phyloP scores from a whole-genome alignment of 2,888 invertebrate species.

The Drosophila silvestris region DNA sequence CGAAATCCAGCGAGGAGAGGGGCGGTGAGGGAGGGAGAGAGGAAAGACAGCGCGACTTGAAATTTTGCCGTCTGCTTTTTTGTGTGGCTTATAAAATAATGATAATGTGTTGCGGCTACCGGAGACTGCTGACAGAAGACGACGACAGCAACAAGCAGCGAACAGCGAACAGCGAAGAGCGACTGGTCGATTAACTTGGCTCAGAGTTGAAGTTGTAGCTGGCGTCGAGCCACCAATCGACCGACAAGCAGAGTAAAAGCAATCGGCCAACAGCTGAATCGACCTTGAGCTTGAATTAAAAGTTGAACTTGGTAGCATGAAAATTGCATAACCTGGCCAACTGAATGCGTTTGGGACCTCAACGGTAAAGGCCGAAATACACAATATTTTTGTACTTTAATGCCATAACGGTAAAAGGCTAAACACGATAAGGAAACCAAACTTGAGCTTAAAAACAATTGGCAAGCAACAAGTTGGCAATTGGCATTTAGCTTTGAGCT shows the following conservation, averaged over 20 bases:
- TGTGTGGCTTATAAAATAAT: conserved; percentile 73
- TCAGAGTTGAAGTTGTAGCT: conserved; percentile 1
- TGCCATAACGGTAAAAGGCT: conserved; percentile 36
- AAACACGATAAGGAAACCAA: conserved; percentile 35
- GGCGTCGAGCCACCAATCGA: conserved; percentile 19
- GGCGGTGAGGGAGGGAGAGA: conserved; percentile 3
- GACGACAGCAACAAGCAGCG: conserved; percentile 22
- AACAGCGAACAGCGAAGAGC: conserved; percentile 10
- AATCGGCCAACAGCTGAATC: conserved; percentile 33
- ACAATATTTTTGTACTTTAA: background rate
- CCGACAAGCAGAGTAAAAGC: background rate
- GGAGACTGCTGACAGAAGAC: conserved; percentile 54
- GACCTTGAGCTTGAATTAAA: conserved; percentile 79
- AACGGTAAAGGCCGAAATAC: conserved; percentile 31
- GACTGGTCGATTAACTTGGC: conserved; percentile 51
- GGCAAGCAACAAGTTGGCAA: conserved; percentile 44
- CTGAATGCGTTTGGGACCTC: conserved; percentile 22
- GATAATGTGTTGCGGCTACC: conserved; percentile 74
- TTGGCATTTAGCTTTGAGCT: conserved; percentile 30
- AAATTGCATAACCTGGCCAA: conserved; percentile 61
- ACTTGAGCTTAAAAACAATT: conserved; percentile 34
- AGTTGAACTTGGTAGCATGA: conserved; percentile 61
- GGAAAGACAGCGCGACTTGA: conserved; percentile 8
- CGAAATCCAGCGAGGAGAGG: conserved; percentile 20
- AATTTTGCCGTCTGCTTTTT: conserved; percentile 61